These are phyloP conservation scores for Smutsia gigantea DNA, from an alignment of 2,797 vertebrate genomes.

Conservation along the genomic window DNA sequence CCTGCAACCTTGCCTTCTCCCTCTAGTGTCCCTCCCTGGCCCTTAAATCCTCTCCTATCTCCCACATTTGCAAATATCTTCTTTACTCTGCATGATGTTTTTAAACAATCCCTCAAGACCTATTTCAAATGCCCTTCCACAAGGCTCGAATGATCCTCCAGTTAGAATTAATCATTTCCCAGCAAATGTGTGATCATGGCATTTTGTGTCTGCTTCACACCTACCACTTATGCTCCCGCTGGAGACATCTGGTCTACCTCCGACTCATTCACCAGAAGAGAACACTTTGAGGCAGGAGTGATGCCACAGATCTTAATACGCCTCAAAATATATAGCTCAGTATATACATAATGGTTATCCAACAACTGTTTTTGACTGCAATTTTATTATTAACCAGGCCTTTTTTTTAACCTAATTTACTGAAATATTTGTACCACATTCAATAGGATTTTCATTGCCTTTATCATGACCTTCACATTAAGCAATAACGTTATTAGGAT, in stretches of 20 bases:
- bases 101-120: not conserved
- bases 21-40: not conserved
- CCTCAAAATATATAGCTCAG: not conserved
- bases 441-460: not conserved
- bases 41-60: not conserved
- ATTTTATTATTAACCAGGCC: not conserved
- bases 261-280: not conserved
- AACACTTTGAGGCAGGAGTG: not conserved
- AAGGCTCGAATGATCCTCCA: not conserved
- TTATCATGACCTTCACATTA: not conserved
- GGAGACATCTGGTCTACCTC: not conserved
- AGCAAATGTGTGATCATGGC: not conserved
- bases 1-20: not conserved
- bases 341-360: not conserved
- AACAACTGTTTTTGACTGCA: not conserved
- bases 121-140: conserved; percentile 2
- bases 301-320: accelerated
- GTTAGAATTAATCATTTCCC: not conserved
- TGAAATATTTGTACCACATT: not conserved
- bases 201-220: not conserved
- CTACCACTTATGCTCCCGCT: too few species aligned
- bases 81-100: not conserved
- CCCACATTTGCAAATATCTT: not conserved
- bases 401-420: not conserved
- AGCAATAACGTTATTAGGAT: not conserved